phyloP scores from a whole-genome alignment of 92 coral and sea anemone genomes.

The Epizoanthus illoricatus region DNA sequence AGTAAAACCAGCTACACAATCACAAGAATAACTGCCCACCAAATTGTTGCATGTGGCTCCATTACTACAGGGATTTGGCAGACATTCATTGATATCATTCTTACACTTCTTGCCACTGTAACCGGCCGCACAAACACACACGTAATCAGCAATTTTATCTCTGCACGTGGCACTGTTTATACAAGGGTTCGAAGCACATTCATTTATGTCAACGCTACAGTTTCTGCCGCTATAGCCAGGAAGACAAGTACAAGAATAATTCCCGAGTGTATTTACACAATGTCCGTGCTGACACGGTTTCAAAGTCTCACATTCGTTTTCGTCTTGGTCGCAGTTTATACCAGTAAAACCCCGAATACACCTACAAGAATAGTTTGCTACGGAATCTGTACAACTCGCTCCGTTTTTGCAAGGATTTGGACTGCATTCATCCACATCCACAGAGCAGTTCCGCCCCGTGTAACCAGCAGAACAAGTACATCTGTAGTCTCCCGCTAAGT shows the following conservation, averaged over 20 bases:
- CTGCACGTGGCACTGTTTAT: conserved; percentile 47
- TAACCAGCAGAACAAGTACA: conserved; percentile 62
- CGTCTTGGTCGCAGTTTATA: conserved; percentile 47
- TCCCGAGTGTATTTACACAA: conserved; percentile 43
- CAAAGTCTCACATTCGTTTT: conserved; percentile 52
- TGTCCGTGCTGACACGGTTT: conserved; percentile 62
- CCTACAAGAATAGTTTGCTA: conserved; percentile 54
- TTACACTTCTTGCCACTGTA: conserved; percentile 38
- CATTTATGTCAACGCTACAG: conserved; percentile 53
- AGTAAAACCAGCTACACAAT: conserved; percentile 43
- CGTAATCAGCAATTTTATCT: conserved; percentile 44
- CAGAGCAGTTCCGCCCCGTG: conserved; percentile 52
- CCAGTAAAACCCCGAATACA: conserved; percentile 62
- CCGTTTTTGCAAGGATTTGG: conserved; percentile 63
- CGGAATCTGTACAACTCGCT: conserved; percentile 56
- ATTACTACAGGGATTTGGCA: conserved; percentile 56
- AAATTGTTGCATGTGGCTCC: conserved; percentile 56
- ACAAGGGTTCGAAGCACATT: conserved; percentile 55
- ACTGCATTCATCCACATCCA: conserved; percentile 59
- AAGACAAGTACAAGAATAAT: conserved; percentile 51
- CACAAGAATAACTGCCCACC: conserved; percentile 47
- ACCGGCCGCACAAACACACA: conserved; percentile 42
- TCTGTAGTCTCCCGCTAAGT: conserved; percentile 47
- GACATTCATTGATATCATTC: conserved; percentile 52
- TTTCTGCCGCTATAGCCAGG: conserved; percentile 56